phyloP scores from a whole-genome alignment of 2,888 invertebrate species.

The Yponomeuta malinellus region DNA sequence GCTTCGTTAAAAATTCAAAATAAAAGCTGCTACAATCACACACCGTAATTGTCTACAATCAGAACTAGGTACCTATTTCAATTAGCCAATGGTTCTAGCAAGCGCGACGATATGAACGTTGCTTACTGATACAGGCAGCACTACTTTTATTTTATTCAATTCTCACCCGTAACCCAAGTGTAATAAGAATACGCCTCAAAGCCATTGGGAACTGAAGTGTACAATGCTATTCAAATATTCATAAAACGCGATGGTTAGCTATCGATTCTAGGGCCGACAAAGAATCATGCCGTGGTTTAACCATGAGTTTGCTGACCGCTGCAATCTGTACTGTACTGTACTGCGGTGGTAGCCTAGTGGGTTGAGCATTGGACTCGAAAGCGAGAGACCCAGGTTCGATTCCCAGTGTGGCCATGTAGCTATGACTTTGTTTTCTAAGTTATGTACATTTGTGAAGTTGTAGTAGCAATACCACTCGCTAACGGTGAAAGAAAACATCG shows the following conservation, averaged over 20 bases:
- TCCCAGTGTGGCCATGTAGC: no score
- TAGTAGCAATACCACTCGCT: no score
- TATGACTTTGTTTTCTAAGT: no score
- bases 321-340: background rate
- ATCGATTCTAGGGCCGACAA: constrained; percentile 46
- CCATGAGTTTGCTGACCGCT: background rate
- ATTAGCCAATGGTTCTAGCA: background rate
- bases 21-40: background rate
- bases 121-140: background rate
- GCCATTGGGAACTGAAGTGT: background rate
- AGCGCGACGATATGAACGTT: background rate
- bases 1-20: background rate
- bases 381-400: no score
- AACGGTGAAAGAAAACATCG: no score
- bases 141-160: background rate
- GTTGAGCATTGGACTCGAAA: no score
- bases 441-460: no score
- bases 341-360: no score
- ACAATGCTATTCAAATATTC: constrained; percentile 58
- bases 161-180: background rate
- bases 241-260: constrained; percentile 43
- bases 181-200: background rate
- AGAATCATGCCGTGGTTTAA: constrained; percentile 29
- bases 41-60: background rate
- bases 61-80: background rate